phyloP scores from a whole-genome alignment of 2,113 vertebrate genomes.

The Austrofundulus limnaeus region DNA sequence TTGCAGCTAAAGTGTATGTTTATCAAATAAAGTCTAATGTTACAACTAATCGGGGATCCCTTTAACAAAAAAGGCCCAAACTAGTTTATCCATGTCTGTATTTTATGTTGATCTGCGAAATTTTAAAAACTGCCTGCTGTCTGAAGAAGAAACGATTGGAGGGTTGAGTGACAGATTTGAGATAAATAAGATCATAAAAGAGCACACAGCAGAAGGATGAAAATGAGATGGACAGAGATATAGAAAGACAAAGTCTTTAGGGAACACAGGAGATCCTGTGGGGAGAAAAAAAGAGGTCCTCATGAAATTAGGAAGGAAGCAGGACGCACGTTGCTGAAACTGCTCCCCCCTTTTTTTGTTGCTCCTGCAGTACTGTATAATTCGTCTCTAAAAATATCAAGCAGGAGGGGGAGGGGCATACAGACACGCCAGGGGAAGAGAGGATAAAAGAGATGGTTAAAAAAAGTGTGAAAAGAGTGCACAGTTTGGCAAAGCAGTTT shows the following conservation, averaged over 20 bases:
- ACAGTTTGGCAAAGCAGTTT: constrained; percentile 17
- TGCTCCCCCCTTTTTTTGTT: constrained; percentile 58
- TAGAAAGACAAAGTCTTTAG: constrained; percentile 18
- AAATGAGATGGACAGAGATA: constrained; percentile 15
- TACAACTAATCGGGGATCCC: too few species aligned
- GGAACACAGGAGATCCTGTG: constrained; percentile 28
- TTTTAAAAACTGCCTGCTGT: constrained; percentile 16
- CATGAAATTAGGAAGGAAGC: constrained; percentile 53
- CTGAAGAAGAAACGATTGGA: constrained; percentile 1
- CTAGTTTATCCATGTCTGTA: neutral
- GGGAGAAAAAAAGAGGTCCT: constrained; percentile 35
- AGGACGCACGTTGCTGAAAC: constrained; percentile 66
- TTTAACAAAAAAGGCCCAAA: too few species aligned
- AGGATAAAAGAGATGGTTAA: constrained; percentile 41
- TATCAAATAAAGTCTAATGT: too few species aligned
- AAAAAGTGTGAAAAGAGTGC: constrained; percentile 2
- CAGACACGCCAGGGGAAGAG: constrained; percentile 60
- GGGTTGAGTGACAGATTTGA: constrained; percentile 21
- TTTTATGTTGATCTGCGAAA: constrained; percentile 7
- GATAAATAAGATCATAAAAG: neutral
- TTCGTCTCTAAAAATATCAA: constrained; percentile 78
- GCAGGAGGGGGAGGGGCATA: constrained; percentile 66
- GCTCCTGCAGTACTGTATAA: constrained; percentile 67
- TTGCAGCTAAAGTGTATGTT: too few species aligned
- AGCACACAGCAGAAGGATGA: constrained; percentile 8